Base-by-base conservation (phyloP, 2,113 vertebrate genomes). In the Odocoileus hemionus region DNA sequence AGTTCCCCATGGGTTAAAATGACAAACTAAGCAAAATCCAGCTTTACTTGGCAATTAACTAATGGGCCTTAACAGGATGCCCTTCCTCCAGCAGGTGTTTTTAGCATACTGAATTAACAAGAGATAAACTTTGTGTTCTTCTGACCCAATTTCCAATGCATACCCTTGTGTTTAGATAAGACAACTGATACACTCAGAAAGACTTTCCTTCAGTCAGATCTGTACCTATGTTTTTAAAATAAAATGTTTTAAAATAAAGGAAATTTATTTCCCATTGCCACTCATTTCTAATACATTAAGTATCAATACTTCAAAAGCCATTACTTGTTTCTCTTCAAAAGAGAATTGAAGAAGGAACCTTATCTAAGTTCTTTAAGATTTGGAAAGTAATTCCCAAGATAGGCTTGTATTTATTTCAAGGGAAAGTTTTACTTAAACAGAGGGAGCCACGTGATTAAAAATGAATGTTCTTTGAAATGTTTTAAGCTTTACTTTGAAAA, bases 361-460 rank as follows among this genome's bases (percentile, higher is more conserved):
- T 98, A 98, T 98, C 98, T 98, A 98, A 98, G 94, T 97, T 99
- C 97, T 98, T 99, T 98, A 98, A 98, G 98, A 98, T 98, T 98
- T 97, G 91, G 97, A 98, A 99, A 99, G 97, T 98, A 98, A 98
- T 98, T 99, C 95, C 94, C 98, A 97, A 98, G 98, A 97, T 98
- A 98, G 98, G 98, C 94, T 97, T 97, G 86, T 98, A 98, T 98
- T 95, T 98, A 99, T 99, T 98, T 99, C 98, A 98, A 98, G 97
- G 98, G 97, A 98, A 98, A 97, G 95, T 98, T 98, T 98, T 98
- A 98, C 98, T 98, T 98, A 98, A 98, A 98, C 97, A 98, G 98
- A 98, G 93, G 97, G 96, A 98, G 97, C 97, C 93, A 94, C 96
- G 97, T 98, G 97, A 98, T 98, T 99, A 96, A 99, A 98, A 99